Conservation (phyloP, 2,113 vertebrate genomes). For the Petaurus breviceps region DNA sequence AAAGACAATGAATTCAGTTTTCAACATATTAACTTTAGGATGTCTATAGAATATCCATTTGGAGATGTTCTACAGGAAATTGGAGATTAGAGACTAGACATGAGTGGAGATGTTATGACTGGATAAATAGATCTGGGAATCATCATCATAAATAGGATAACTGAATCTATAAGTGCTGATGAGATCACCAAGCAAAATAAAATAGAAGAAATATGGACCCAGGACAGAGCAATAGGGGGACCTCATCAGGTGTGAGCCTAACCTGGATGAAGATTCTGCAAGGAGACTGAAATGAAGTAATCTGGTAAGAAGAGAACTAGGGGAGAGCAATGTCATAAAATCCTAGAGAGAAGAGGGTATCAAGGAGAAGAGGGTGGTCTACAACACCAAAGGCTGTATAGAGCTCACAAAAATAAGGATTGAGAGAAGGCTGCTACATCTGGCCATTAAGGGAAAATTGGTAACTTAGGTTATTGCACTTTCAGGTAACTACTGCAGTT, state of each 20-base stretch:
- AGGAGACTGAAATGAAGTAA: background rate
- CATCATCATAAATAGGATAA: background rate
- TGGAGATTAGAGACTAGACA: background rate
- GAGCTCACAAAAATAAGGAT: background rate
- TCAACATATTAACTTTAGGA: no score
- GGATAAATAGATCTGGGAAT: background rate
- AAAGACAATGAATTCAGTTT: no score
- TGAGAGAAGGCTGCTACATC: background rate
- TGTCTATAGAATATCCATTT: no score
- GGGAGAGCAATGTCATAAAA: background rate
- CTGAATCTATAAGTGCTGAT: no score
- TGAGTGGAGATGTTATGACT: background rate
- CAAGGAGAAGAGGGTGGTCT: background rate
- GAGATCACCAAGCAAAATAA: background rate
- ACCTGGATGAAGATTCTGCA: background rate
- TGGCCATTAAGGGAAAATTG: background rate
- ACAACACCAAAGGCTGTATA: background rate
- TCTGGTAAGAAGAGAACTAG: background rate
- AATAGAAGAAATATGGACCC: background rate
- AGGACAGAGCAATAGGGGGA: background rate
- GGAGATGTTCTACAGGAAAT: background rate
- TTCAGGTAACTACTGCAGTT: background rate
- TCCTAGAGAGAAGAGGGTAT: background rate
- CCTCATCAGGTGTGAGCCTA: background rate
- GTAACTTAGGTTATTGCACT: background rate